phyloP scores from a whole-genome alignment of 2,797 vertebrate genomes.

The Potorous gilbertii region DNA sequence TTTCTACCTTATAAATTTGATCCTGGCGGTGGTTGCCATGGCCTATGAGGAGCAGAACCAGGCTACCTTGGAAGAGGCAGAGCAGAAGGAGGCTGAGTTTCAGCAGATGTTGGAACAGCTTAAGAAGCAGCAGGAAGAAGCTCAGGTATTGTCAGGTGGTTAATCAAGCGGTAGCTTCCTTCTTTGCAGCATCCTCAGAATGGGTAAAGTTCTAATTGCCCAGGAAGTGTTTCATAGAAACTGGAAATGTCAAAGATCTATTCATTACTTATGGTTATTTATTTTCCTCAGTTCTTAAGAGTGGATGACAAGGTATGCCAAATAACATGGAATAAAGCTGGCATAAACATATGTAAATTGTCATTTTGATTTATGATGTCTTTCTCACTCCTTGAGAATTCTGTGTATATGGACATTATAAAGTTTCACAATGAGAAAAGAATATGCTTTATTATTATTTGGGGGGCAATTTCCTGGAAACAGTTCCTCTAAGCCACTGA shows the following conservation, averaged over 20 bases:
- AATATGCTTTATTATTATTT: constrained; percentile 33
- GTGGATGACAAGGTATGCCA: background rate
- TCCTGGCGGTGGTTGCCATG: constrained; percentile 98
- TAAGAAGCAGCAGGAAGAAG: constrained; percentile 93
- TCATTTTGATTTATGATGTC: background rate
- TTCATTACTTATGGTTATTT: constrained; percentile 7
- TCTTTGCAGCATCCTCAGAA: background rate
- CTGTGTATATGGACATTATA: background rate
- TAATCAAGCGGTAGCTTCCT: constrained; percentile 8
- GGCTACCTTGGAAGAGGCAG: constrained; percentile 91
- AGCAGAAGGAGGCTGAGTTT: constrained; percentile 94
- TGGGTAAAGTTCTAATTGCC: constrained; percentile 6
- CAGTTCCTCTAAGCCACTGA: constrained; percentile 15
- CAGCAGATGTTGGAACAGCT: constrained; percentile 94
- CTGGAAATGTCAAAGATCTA: constrained; percentile 17
- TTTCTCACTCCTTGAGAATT: background rate
- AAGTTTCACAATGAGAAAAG: constrained; percentile 11
- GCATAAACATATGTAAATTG: background rate
- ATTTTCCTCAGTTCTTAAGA: constrained; percentile 28
- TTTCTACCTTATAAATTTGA: constrained; percentile 97
- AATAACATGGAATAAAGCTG: background rate
- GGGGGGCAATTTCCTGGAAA: no score
- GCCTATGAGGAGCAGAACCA: constrained; percentile 99
- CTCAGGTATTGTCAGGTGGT: constrained; percentile 87
- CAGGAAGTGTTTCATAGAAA: constrained; percentile 23